These are phyloP conservation scores for Lutraria lutraria DNA, from an alignment of 2,888 invertebrate genomes.

Conservation along the genomic window DNA sequence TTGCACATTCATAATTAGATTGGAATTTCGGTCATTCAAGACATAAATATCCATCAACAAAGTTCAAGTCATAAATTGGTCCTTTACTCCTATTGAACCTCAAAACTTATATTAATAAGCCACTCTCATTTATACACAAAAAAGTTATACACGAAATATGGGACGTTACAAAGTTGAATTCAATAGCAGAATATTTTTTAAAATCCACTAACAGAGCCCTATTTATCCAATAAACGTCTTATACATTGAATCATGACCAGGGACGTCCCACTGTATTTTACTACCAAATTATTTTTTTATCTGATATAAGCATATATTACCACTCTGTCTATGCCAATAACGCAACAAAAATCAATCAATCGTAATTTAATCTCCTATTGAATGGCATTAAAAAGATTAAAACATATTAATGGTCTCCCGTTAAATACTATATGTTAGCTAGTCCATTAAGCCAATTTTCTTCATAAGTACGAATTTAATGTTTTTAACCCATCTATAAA, in stretches of 20 bases:
- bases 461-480: neutral
- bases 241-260: neutral
- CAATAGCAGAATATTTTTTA: neutral
- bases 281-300: conserved; percentile 20
- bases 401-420: conserved; percentile 23
- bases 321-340: conserved; percentile 20
- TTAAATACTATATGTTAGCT: neutral
- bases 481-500: conserved; percentile 27
- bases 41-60: neutral
- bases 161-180: neutral
- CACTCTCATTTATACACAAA: neutral
- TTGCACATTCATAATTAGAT: neutral
- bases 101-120: neutral
- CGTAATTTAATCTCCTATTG: conserved; percentile 48
- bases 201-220: neutral
- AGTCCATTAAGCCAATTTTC: conserved; percentile 12
- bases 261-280: neutral
- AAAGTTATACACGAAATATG: neutral
- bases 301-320: conserved; percentile 27
- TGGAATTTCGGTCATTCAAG: neutral
- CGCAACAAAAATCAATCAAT: conserved; percentile 46
- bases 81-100: neutral
- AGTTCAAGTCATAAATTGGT: neutral
- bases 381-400: conserved; percentile 51
- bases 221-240: conserved; percentile 15